phyloP scores from a whole-genome alignment of 53 echinoderm and acorn worm species.

The Astropecten irregularis region DNA sequence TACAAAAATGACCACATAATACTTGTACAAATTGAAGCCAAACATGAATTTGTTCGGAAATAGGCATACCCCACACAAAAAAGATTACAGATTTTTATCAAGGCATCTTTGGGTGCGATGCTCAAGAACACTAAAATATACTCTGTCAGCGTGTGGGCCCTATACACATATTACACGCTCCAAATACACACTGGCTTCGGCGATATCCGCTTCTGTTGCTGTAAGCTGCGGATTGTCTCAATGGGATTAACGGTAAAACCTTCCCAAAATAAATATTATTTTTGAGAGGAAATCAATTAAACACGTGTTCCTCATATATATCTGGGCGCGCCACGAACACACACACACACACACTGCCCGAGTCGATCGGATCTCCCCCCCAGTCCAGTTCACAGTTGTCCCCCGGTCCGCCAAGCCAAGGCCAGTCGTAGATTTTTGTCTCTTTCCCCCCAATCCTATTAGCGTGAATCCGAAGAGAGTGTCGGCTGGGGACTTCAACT shows the following conservation, averaged over 20 bases:
- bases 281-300: conserved; percentile 51
- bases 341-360: too few species aligned
- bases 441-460: conserved; percentile 45
- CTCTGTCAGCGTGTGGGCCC: too few species aligned
- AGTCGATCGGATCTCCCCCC: too few species aligned
- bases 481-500: neutral
- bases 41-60: too few species aligned
- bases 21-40: too few species aligned
- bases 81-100: too few species aligned
- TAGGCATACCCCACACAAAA: too few species aligned
- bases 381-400: too few species aligned
- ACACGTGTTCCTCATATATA: conserved; percentile 43
- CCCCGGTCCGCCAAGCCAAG: conserved; percentile 40
- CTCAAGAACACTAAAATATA: too few species aligned
- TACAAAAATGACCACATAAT: too few species aligned
- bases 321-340: too few species aligned
- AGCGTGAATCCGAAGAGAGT: conserved; percentile 36
- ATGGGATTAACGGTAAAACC: conserved; percentile 43
- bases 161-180: neutral
- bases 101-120: too few species aligned
- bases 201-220: neutral
- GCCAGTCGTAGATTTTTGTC: conserved; percentile 47
- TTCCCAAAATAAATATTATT: conserved; percentile 57
- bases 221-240: conserved; percentile 32
- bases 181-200: neutral